Percentiles rank a stretch among this genome's conserved stretches.
These are phyloP conservation scores for Coelopa frigida DNA, from an alignment of 1,140 invertebrate genomes.

Conservation along the genomic window DNA sequence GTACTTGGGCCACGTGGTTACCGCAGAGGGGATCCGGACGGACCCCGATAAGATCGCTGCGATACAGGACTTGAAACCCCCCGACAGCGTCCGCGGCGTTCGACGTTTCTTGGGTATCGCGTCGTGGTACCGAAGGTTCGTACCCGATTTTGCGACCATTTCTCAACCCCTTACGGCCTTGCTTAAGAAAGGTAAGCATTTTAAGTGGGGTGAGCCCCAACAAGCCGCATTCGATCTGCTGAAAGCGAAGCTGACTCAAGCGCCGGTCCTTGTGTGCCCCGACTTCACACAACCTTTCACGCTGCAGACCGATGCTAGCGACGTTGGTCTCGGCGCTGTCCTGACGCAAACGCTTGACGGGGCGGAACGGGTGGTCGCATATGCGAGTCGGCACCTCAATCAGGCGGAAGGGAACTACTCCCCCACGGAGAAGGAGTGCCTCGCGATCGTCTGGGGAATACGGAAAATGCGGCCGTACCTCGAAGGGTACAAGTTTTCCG, in stretches of 20 bases:
- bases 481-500: constrained; percentile 6
- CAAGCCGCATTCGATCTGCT: constrained; percentile 10
- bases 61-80: too few species aligned
- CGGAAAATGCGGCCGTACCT: constrained; percentile 48
- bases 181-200: constrained; percentile 16
- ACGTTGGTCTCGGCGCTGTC: constrained; percentile 22
- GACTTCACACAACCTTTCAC: constrained; percentile 16
- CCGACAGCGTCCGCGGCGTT: too few species aligned
- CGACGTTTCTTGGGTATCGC: too few species aligned
- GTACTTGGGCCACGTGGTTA: too few species aligned
- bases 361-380: constrained; percentile 29
- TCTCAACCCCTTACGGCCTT: neutral
- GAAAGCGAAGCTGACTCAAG: constrained; percentile 8
- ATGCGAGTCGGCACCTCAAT: constrained; percentile 41
- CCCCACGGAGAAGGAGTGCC: constrained; percentile 47
- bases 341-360: constrained; percentile 21
- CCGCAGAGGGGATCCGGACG: too few species aligned
- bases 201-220: neutral
- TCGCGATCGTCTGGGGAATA: constrained; percentile 48
- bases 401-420: constrained; percentile 43
- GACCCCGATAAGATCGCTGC: too few species aligned
- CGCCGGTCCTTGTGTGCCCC: constrained; percentile 17
- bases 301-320: constrained; percentile 22
- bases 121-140: too few species aligned
- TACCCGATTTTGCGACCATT: too few species aligned